Percentiles rank a stretch among this genome's conserved stretches.
These are phyloP conservation scores for Oncorhynchus mykiss DNA, from an alignment of 2,113 vertebrate species.

Conservation along the genomic window DNA sequence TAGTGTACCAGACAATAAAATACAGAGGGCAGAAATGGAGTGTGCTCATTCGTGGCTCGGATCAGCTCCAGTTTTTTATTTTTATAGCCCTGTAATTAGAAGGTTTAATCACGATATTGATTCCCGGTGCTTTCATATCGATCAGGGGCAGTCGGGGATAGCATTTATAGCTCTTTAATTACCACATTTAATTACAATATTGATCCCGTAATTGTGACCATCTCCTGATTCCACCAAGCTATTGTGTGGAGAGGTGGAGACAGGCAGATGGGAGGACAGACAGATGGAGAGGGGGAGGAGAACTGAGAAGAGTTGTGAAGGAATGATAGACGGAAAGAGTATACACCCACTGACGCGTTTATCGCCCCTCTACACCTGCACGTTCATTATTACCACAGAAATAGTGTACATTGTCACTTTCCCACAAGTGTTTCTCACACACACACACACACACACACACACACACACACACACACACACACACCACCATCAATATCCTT, in stretches of 20 bases:
- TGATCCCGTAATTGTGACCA: slow-evolving; percentile 66
- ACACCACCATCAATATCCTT: slow-evolving; percentile 46
- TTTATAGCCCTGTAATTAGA: slow-evolving; percentile 27
- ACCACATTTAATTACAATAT: slow-evolving; percentile 68
- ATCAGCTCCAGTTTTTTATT: slow-evolving; percentile 28
- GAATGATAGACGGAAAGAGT: no score
- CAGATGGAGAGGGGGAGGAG: background rate
- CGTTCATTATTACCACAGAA: background rate
- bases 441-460: background rate
- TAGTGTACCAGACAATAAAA: slow-evolving; percentile 36
- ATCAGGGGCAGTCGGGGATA: slow-evolving; percentile 43
- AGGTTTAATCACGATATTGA: slow-evolving; percentile 61
- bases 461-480: background rate
- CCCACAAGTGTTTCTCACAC: background rate
- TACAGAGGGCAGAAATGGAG: background rate
- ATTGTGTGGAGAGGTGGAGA: background rate
- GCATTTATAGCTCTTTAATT: slow-evolving; percentile 65
- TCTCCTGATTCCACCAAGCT: slow-evolving; percentile 54
- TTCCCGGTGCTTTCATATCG: slow-evolving; percentile 47
- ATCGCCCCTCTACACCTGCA: background rate
- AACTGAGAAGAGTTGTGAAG: no score
- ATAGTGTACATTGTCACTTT: slow-evolving; percentile 6
- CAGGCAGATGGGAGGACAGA: background rate
- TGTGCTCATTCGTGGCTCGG: slow-evolving; percentile 9
- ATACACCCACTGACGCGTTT: background rate